phyloP scores from a whole-genome alignment of 2,113 vertebrate species.

The Gopherus evgoodei region DNA sequence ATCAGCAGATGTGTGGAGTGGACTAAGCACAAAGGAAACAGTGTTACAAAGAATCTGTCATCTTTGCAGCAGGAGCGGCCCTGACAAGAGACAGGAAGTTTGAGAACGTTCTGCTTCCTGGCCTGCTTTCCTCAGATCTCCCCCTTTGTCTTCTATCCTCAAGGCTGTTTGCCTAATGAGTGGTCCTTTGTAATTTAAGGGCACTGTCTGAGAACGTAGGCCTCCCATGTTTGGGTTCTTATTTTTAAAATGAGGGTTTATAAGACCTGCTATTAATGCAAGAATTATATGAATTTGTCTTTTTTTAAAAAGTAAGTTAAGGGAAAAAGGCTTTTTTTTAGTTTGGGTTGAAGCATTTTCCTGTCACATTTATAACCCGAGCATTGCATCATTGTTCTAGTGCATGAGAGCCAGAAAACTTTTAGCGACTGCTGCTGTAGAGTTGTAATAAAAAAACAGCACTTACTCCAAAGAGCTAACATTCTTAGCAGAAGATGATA shows the following conservation, averaged over 20 bases:
- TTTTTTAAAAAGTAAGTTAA: slow-evolving; percentile 1
- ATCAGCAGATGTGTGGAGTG: not conserved
- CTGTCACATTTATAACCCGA: slow-evolving; percentile 24
- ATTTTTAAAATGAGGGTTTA: no score
- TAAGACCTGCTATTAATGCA: no score
- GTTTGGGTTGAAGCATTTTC: slow-evolving; percentile 66
- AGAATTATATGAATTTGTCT: slow-evolving; percentile 24
- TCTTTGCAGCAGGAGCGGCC: not conserved
- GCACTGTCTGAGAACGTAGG: slow-evolving; percentile 36
- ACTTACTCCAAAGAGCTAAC: no score
- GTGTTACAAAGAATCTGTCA: not conserved
- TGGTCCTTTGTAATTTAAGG: not conserved
- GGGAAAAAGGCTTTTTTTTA: slow-evolving; percentile 50
- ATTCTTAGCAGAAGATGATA: no score
- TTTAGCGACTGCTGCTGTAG: slow-evolving; percentile 47
- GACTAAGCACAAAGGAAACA: not conserved
- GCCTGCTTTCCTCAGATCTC: not conserved
- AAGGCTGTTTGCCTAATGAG: not conserved
- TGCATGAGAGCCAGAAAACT: slow-evolving; percentile 19
- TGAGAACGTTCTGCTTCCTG: not conserved
- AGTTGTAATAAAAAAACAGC: no score
- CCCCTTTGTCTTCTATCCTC: not conserved
- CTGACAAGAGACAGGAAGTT: not conserved
- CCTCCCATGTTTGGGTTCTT: not conserved
- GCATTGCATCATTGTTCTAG: slow-evolving; percentile 24